Conservation (phyloP, 2,888 invertebrate genomes). For the Physocephala rufipes region DNA sequence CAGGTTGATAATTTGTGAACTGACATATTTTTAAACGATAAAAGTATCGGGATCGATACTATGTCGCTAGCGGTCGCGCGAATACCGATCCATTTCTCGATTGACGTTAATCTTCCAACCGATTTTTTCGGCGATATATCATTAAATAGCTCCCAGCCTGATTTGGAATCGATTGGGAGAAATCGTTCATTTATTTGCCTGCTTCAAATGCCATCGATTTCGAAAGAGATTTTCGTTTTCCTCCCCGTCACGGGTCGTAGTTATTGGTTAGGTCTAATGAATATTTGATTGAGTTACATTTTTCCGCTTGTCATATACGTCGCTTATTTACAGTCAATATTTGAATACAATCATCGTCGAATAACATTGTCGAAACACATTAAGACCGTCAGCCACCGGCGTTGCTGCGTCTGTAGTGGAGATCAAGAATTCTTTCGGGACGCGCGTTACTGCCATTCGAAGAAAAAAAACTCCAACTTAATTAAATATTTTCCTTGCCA, state of each 20-base stretch:
- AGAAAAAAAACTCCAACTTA: conserved; percentile 19
- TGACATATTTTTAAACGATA: conserved; percentile 2
- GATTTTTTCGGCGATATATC: background rate
- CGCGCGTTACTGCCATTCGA: background rate
- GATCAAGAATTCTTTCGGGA: too few species aligned
- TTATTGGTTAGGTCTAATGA: conserved; percentile 17
- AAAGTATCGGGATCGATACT: too few species aligned
- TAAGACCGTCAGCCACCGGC: conserved; percentile 13
- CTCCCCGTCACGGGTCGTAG: too few species aligned
- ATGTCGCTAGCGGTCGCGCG: background rate
- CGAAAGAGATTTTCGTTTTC: background rate
- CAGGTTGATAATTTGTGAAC: conserved; percentile 30
- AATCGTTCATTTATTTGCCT: background rate
- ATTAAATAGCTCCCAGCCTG: background rate
- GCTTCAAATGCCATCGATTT: background rate
- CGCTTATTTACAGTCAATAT: background rate
- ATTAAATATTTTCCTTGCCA: conserved; percentile 30
- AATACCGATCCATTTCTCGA: background rate
- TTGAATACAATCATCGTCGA: background rate
- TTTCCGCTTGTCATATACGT: background rate
- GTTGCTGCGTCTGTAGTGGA: background rate
- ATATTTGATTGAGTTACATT: conserved; percentile 31
- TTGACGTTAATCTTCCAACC: background rate
- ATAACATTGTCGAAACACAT: background rate
- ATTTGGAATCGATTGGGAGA: conserved; percentile 5